Evolutionary conservation across 2,797 vertebrate species (phyloP), one percentile per base, ranked within the genome.

Genomic region (Pipistrellus nathusii): DNA sequence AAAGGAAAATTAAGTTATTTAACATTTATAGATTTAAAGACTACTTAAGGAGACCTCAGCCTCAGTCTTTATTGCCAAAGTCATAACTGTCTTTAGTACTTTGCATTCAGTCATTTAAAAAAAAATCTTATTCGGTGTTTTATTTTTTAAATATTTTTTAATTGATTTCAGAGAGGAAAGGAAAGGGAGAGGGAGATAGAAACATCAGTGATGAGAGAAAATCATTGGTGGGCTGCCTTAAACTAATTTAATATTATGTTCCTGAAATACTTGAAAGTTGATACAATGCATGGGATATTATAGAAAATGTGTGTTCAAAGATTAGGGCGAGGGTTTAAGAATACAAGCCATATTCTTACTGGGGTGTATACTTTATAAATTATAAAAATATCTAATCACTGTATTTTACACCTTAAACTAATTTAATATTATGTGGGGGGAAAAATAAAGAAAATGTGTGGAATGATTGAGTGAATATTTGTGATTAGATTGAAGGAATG

Each of bases 21-120:
- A 41, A 84, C 20, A 53, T 35, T 72, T 48, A 75, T 30, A 14
- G 59, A 81, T 77, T 85, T 76, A 71, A 44, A 77, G 30, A 75
- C 15, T 69, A 46, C 46, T 78, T 84, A 90, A 76, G 80, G 2
- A 30, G 8, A 15, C 25, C 11, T 81, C 30, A 51, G 32, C 53
- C 27, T 91, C 66, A 41, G 14, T 0, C 55, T 89, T 83, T 77
- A 72, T 82, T 32, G 15, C 41, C 77, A 90, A 81, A 93, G 38
- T 13, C 59, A 32, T 66, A 10, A 48, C n/a, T 88, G 27, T 85
- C 46, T 82, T 77, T 68, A 55, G 13, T 35, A 14, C 8, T 69
- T 91, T 90, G 44, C 14, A 44, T 81, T 93, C 59, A 76, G 2
- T 76, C n/a, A 85, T 85, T 91, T 88, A 21, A 21, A 55, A 21